These are phyloP conservation scores for Heliconius himera DNA, from an alignment of 1,140 invertebrate genomes.

Conservation along the genomic window DNA sequence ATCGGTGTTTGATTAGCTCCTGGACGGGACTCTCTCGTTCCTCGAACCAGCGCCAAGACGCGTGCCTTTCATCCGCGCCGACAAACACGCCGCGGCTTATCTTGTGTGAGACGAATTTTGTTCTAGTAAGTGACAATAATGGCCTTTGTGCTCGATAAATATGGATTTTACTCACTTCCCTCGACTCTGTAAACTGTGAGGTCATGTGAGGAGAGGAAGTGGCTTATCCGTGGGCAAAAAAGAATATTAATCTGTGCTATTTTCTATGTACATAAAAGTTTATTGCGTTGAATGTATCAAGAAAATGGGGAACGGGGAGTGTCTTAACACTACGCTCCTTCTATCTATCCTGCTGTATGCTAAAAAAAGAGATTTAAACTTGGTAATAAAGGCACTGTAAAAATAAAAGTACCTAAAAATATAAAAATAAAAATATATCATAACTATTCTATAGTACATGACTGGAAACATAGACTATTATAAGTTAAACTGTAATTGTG, in stretches of 20 bases:
- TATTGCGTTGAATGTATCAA: too few species aligned
- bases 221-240: not conserved
- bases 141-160: constrained; percentile 72
- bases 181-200: constrained; percentile 45
- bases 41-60: constrained; percentile 57
- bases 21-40: constrained; percentile 60
- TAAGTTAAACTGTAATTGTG: not conserved
- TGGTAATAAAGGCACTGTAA: not conserved
- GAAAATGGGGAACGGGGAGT: too few species aligned
- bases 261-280: too few species aligned
- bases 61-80: constrained; percentile 70
- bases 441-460: too few species aligned
- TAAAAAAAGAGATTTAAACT: too few species aligned
- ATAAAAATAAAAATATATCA: not conserved
- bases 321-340: too few species aligned
- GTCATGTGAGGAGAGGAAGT: constrained; percentile 30
- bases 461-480: too few species aligned
- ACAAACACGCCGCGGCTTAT: constrained; percentile 74
- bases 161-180: constrained; percentile 60
- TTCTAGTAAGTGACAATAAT: constrained; percentile 76
- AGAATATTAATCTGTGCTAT: not conserved
- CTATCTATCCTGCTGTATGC: too few species aligned
- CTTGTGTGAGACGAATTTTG: constrained; percentile 70
- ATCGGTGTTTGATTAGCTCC: constrained; percentile 66
- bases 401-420: not conserved